A percentile compares a stretch with the other conserved stretches of the same genome.
These are phyloP conservation scores for Guaruba guarouba DNA, from an alignment of 2,113 vertebrate species.

Conservation along the genomic window DNA sequence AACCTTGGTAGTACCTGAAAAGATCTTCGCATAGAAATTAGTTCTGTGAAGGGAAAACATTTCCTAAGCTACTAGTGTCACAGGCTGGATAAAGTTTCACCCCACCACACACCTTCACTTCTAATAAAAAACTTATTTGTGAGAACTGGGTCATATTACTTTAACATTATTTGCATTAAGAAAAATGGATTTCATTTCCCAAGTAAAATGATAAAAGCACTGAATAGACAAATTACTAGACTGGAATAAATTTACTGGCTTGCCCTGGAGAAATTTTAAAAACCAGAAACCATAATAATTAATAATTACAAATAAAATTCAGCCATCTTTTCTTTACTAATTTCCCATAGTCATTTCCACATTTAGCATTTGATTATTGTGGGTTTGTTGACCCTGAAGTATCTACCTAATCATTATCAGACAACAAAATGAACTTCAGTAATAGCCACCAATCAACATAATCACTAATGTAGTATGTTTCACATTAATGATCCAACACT, in stretches of 20 bases:
- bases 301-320: conserved; percentile 9
- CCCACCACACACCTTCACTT: not conserved
- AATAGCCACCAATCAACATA: conserved; percentile 8
- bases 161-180: not conserved
- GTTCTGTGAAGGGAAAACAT: not conserved
- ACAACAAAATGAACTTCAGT: conserved; percentile 29
- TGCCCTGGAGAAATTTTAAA: conserved; percentile 16
- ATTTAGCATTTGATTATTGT: conserved; percentile 21
- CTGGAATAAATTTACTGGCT: not conserved
- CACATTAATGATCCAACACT: not conserved
- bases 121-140: not conserved
- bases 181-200: not conserved
- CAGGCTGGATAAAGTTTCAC: not conserved
- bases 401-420: conserved; percentile 2
- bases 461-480: not conserved
- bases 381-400: conserved; percentile 4
- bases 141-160: not conserved
- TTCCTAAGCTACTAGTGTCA: not conserved
- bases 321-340: not conserved
- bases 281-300: conserved; percentile 11
- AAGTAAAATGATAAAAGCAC: not conserved
- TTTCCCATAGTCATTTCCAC: conserved; percentile 5
- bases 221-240: not conserved
- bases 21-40: not conserved
- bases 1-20: not conserved